These are phyloP conservation scores for Diabrotica balteata DNA, from an alignment of 2,888 invertebrate genomes.

Conservation along the genomic window DNA sequence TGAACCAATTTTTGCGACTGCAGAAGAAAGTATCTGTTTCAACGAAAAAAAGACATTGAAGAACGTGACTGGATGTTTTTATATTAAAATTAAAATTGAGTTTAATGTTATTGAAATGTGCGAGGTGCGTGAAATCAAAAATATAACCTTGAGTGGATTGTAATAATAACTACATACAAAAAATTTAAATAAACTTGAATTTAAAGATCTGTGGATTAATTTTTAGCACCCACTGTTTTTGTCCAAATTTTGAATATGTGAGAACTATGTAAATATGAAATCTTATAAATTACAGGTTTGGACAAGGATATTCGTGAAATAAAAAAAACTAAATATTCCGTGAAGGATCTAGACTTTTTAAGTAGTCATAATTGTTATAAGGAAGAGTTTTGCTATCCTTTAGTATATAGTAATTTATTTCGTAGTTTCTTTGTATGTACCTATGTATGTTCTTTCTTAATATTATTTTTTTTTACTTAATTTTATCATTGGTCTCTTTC, in stretches of 20 bases:
- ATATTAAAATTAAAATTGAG: constrained; percentile 1
- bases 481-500: too few species aligned
- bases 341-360: too few species aligned
- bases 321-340: neutral
- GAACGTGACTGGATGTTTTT: constrained; percentile 1
- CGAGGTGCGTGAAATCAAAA: neutral
- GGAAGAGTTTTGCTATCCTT: too few species aligned
- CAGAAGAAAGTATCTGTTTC: constrained; percentile 9
- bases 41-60: neutral
- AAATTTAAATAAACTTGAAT: constrained; percentile 7
- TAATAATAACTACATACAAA: neutral
- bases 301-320: neutral
- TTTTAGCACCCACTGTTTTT: neutral
- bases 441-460: too few species aligned
- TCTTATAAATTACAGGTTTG: neutral
- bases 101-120: neutral
- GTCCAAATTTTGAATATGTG: neutral
- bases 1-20: constrained; percentile 1
- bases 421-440: too few species aligned
- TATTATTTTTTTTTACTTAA: too few species aligned
- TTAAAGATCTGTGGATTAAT: neutral
- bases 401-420: too few species aligned
- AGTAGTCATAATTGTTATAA: too few species aligned
- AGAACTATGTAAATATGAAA: neutral
- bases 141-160: constrained; percentile 2